A percentile compares a stretch with the other conserved stretches of the same genome.
Conservation (phyloP, 2,113 vertebrate species). For the Corythaeola cristata region DNA sequence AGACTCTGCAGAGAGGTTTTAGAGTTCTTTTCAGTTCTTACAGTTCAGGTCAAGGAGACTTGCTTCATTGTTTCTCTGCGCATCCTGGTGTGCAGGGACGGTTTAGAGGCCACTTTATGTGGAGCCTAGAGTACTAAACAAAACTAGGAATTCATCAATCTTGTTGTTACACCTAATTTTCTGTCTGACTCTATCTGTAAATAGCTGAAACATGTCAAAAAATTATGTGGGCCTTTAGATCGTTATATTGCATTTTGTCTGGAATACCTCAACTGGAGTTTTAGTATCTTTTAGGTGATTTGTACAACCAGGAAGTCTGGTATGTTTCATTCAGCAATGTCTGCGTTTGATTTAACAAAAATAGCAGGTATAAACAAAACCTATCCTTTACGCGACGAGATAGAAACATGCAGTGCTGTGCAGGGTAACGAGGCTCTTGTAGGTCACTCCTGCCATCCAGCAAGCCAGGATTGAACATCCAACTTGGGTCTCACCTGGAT, state of each 20-base stretch:
- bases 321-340: neutral
- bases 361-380: neutral
- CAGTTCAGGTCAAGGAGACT: neutral
- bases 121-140: neutral
- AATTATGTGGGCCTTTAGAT: neutral
- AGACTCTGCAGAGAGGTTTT: neutral
- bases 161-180: neutral
- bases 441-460: neutral
- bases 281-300: neutral
- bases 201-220: neutral
- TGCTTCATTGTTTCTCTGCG: neutral
- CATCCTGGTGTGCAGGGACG: neutral
- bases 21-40: neutral
- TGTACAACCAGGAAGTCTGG: fast-evolving
- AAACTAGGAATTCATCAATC: neutral
- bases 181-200: neutral
- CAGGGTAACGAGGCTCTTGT: neutral
- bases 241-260: fast-evolving
- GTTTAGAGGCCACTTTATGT: neutral
- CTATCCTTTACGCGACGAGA: neutral
- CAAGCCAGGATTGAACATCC: neutral
- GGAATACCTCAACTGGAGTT: neutral
- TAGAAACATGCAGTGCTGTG: neutral
- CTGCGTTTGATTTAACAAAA: neutral
- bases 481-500: neutral